Base-by-base conservation (phyloP, 2,888 invertebrate genomes). In the Heliconius ethilla region DNA sequence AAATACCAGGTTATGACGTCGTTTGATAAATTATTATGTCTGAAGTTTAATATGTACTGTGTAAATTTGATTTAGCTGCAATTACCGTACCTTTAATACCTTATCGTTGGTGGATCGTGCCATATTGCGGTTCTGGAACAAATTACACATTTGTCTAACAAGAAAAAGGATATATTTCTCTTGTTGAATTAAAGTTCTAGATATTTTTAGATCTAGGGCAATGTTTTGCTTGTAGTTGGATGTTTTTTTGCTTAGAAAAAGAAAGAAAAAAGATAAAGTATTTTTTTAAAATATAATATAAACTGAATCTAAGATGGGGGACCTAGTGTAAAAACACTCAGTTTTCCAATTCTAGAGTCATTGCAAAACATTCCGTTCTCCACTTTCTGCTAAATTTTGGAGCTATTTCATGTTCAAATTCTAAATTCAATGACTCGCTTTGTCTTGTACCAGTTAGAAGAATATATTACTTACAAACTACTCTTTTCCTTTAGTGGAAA, bases 21-120 rank as follows among this genome's bases (percentile, higher is more conserved):
- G 72, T 72, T 59, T 72, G 72, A 72, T 72, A 72, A 72, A 72
- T 72, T 59, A 72, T 72, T 59, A 69, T 40, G 37, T 37, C 59
- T 59, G 11, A 33, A 59, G 59, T 72, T 72, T 59, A 72, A 72
- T 72, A 72, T 72, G 72, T 72, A 72, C 33, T 59, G 72, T 72
- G 55, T 72, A 59, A 59, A 72, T 69, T 69, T 69, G 59, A 72
- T 72, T 72, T 72, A 72, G 59, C 55, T 72, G 72, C 72, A 72
- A 72, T 72, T 72, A 72, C n/a, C 33, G 59, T 59, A 72, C 59
- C 33, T 59, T 59, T 59, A 55, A 59, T 72, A 59, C 59, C 15
- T 59, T 59, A 72, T 72, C 59, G 69, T 72, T 9, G 59, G 70
- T 11, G 22, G 18, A 70, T 70, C 27, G 18, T 22, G 27, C 29